These are phyloP conservation scores for Celastrina argiolus DNA, from an alignment of 2,888 invertebrate species.

Conservation along the genomic window DNA sequence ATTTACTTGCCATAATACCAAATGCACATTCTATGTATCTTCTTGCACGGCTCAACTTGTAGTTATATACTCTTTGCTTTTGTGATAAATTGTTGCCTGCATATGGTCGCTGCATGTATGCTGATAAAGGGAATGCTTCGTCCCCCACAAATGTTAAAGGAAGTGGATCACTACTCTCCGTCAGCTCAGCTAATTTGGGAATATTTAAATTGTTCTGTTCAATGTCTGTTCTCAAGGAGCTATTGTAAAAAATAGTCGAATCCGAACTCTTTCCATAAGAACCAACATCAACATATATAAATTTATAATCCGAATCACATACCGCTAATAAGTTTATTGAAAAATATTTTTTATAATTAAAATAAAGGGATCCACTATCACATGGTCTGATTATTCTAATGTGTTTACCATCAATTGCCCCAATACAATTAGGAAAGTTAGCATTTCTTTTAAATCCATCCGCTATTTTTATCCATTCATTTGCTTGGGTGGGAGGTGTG, in stretches of 20 bases:
- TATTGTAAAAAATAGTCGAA: constrained; percentile 31
- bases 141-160: constrained; percentile 34
- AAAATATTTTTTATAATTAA: constrained; percentile 32
- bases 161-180: no score
- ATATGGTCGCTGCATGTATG: constrained; percentile 32
- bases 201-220: constrained; percentile 31
- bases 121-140: constrained; percentile 32
- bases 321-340: constrained; percentile 33
- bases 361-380: constrained; percentile 32
- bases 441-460: constrained; percentile 27
- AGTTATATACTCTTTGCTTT: constrained; percentile 31
- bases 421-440: no score
- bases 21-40: constrained; percentile 15
- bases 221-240: constrained; percentile 15
- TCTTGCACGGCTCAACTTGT: constrained; percentile 24
- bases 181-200: no score
- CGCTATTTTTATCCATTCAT: constrained; percentile 4
- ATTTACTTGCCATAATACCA: constrained; percentile 20
- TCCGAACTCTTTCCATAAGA: constrained; percentile 30
- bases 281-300: constrained; percentile 33
- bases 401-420: constrained; percentile 31
- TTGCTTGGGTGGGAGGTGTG: not conserved
- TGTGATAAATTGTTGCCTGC: constrained; percentile 23
- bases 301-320: constrained; percentile 33
- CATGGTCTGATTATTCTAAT: constrained; percentile 29